Evolutionary conservation across 1,140 invertebrate genomes (phyloP).

Genomic region (Drosophila bipectinata): DNA sequence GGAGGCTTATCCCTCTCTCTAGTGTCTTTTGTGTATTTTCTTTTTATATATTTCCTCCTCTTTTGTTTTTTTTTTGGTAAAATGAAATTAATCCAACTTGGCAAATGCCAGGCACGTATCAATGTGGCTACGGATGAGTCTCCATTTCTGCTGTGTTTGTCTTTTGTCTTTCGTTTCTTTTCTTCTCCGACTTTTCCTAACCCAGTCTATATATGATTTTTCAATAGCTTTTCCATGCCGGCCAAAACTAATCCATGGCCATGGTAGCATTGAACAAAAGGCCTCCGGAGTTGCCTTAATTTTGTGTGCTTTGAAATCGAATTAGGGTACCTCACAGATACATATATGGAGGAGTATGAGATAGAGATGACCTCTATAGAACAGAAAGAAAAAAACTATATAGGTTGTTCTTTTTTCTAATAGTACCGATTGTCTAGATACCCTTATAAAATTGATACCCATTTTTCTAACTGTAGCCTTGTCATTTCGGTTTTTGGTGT

Average conservation of each 20-base stretch:
- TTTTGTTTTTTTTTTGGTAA: slow-evolving; percentile 24
- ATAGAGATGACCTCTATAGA: slow-evolving; percentile 24
- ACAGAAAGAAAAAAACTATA: neutral
- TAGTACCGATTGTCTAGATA: no score
- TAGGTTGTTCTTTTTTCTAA: no score
- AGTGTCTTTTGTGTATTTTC: slow-evolving; percentile 22
- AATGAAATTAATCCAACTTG: slow-evolving; percentile 78
- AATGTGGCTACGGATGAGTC: slow-evolving; percentile 58
- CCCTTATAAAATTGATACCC: neutral
- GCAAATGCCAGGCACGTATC: slow-evolving; percentile 79
- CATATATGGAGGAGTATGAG: slow-evolving; percentile 12
- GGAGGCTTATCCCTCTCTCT: slow-evolving; percentile 8
- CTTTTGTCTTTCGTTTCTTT: slow-evolving; percentile 45
- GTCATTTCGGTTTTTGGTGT: slow-evolving; percentile 41
- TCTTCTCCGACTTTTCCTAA: slow-evolving; percentile 12
- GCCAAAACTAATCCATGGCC: slow-evolving; percentile 24
- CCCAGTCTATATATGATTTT: slow-evolving; percentile 57
- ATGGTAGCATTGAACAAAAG: slow-evolving; percentile 54
- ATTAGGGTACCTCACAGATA: slow-evolving; percentile 58
- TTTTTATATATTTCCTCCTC: neutral
- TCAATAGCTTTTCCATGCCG: slow-evolving; percentile 54
- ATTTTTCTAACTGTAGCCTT: slow-evolving; percentile 21
- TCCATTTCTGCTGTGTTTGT: slow-evolving; percentile 70
- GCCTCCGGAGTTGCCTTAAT: slow-evolving; percentile 61
- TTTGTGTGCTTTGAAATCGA: slow-evolving; percentile 75